Base-by-base conservation (phyloP, 2,888 invertebrate species). In the Siphlonurus alternatus region DNA sequence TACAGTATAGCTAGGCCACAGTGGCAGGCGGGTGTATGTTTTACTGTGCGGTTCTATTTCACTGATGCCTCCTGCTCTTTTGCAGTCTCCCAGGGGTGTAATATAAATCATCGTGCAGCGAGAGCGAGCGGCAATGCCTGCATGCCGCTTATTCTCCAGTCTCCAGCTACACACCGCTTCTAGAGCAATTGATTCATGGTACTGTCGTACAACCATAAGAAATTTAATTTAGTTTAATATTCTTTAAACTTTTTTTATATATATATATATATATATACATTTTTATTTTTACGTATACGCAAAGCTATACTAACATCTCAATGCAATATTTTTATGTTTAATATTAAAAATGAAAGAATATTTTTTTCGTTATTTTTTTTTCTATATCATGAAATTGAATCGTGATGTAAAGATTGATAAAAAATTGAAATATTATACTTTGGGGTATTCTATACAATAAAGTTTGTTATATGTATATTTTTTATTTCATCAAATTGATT, bases 1-100 rank as follows among this genome's bases (percentile, higher is more conserved):
- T n/a, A n/a, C n/a, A n/a, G n/a, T n/a, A n/a, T n/a, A n/a, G n/a
- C n/a, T n/a, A n/a, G n/a, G n/a, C n/a, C n/a, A n/a, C n/a, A n/a
- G n/a, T n/a, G n/a, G n/a, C n/a, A n/a, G n/a, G n/a, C n/a, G n/a
- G 7, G 19, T 56, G 56, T 56, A n/a, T 56, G 22, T 56, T 56
- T 56, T 56, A 56, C 56, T 56, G 56, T 22, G 56, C 22, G 56
- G 19, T 56, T 56, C 56, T 56, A 56, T 56, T 56, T 56, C 56
- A 10, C 56, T 56, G n/a, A 38, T 15, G 38, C 38, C 38, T 56
- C 15, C n/a, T 7, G n/a, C n/a, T n/a, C n/a, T n/a, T n/a, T n/a
- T n/a, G n/a, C n/a, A 20, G 7, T 7, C 22, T 56, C 56, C 56
- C 56, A 22, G 56, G 56, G n/a, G 56, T 56, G 56, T 56, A 10